Evolutionary conservation across 2,888 invertebrate species (phyloP), one percentile per base, ranked within the genome.

Genomic region (Eupeodes luniger): DNA sequence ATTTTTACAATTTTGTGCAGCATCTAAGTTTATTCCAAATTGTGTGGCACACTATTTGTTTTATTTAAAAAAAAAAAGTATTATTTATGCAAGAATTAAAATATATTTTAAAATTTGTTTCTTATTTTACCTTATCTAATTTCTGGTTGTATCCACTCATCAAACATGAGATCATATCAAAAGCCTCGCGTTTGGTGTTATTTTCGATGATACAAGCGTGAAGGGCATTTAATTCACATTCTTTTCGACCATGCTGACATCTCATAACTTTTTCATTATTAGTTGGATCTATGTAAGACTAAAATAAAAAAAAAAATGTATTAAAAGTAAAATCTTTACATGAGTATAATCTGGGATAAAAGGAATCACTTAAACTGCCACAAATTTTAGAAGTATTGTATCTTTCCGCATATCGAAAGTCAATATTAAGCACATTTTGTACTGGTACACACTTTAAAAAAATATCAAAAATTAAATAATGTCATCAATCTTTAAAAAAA

Each of bases 131-230:
- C 83, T 72, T 64, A 47, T 92, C 90, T 6, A 92, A 72, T 27
- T 89, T 78, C 14, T 83, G 81, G 6, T 53, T 80, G 66, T 89
- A 91, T 47, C 91, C 90, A 9, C 90, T 85, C 84, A 93, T 88
- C 90, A 93, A 89, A 77, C 94, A 93, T 62, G 90, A 79, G 49
- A 94, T 92, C 78, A 94, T 85, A 10, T 91, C 82, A 51, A 93
- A 90, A 49, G 93, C 91, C 0, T 91, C 89, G 3, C 79, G 49
- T 10, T 90, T 76, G 3, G 90, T 90, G 74, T 91, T 81, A 40
- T 92, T 90, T 81, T 93, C 93, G 10, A 93, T 88, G 11, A 93
- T 91, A 67, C 93, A 94, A 16, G 91, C 93, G 67, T 93, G 93
- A 9, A 92, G 62, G 0, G 93, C 93, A 91, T 93, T 93, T 11